Base-by-base conservation (phyloP, 1,140 invertebrate species). In the Cotesia typhae region DNA sequence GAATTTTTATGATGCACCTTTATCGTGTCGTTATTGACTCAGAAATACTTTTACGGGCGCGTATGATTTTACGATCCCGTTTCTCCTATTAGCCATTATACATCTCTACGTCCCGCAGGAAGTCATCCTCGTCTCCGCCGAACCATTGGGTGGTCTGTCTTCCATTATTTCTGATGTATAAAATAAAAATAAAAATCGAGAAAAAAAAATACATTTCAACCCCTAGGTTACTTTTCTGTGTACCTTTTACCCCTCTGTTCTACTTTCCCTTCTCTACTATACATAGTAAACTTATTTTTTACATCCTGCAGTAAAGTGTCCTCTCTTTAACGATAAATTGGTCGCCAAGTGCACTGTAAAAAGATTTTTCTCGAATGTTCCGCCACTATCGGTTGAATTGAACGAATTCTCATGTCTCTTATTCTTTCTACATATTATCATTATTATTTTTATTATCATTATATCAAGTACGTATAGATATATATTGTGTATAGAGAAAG, bases 11-110 rank as follows among this genome's bases (percentile, higher is more conserved):
- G 78, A 53, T 52, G 53, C 10, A 41, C 37, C 60, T 78, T 77
- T 78, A 79, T 79, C 72, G 70, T 51, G 59, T 20, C 55, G 70
- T 78, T 78, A 79, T 79, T 76, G 74, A 76, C 72, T 74, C 20
- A 47, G 41, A 37, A 76, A 75, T 78, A 76, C 69, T 70, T 78
- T 76, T 75, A 75, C 76, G 57, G 63, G 60, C 70, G 37, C 60
- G 59, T 74, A 75, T 76, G 75, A 77, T 75, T 79, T 79, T 78
- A 79, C 64, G 76, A 73, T 68, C 67, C 65, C 14, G 70, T 53
- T 35, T 69, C 53, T 38, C 67, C 74, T 76, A 79, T 78, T 76
- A 79, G 76, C 70, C 71, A 71, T 71, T 77, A 76, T 71, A 75
- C 71, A 75, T 74, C 55, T 64, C 47, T 55, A 52, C 60, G 36